Evolutionary conservation across 2,113 vertebrate genomes (phyloP).

Genomic region (Gymnobelideus leadbeateri): DNA sequence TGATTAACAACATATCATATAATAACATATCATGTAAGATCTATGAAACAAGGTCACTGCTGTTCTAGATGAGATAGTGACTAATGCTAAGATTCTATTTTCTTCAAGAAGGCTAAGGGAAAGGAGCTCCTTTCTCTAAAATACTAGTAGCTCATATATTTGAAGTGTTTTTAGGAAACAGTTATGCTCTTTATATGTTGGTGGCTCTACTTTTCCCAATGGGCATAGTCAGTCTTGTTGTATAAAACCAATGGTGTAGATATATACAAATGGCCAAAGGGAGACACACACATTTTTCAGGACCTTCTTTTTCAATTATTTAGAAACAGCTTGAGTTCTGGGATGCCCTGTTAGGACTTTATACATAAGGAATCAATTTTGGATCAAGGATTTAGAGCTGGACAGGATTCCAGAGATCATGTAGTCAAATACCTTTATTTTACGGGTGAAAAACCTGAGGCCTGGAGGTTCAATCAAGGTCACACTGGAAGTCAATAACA

Average conservation of each 20-base stretch:
- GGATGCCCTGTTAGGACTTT: not conserved
- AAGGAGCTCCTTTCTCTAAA: not conserved
- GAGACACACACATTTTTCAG: not conserved
- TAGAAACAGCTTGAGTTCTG: not conserved
- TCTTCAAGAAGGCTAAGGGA: not conserved
- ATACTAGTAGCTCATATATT: not conserved
- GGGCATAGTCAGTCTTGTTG: constrained; percentile 35
- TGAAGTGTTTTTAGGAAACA: not conserved
- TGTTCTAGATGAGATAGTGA: constrained; percentile 28
- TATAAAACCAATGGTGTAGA: constrained; percentile 11
- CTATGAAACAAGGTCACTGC: constrained; percentile 41
- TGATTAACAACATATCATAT: constrained; percentile 41
- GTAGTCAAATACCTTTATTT: too few relatives aligned
- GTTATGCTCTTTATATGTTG: not conserved
- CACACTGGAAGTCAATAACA: not conserved
- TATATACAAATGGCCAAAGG: not conserved
- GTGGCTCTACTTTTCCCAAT: not conserved
- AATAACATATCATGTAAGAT: constrained; percentile 25
- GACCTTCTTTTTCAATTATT: not conserved
- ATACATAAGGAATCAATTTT: not conserved
- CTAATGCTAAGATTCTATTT: constrained; percentile 10
- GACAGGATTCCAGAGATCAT: too few relatives aligned
- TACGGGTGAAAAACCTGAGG: too few relatives aligned
- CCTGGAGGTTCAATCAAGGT: not conserved
- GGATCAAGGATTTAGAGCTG: too few relatives aligned